Evolutionary conservation across 2,797 vertebrate genomes (phyloP).

Genomic region (Nannoperca australis): DNA sequence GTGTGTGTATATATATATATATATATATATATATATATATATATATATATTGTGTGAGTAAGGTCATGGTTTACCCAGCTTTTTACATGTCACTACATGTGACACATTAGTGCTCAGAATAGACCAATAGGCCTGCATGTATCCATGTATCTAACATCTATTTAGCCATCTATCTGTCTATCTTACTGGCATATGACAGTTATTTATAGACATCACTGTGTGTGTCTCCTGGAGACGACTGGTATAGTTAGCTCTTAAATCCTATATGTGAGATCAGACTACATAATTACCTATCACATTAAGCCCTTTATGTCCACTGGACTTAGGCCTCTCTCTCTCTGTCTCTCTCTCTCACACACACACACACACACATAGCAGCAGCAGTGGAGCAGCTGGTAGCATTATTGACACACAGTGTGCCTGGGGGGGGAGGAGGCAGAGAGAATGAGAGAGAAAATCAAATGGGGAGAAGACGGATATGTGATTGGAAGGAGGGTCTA

Average conservation of each 20-base stretch:
- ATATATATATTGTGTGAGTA: slow-evolving; percentile 1
- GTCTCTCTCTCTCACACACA: slow-evolving; percentile 18
- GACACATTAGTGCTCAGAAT: slow-evolving; percentile 29
- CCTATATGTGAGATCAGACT: slow-evolving; percentile 86
- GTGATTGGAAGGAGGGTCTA: slow-evolving; percentile 71
- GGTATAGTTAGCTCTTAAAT: slow-evolving; percentile 86
- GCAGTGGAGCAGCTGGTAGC: slow-evolving; percentile 83
- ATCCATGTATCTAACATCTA: slow-evolving; percentile 71
- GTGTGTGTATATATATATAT: too few relatives aligned
- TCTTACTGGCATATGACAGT: slow-evolving; percentile 69
- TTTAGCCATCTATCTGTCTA: slow-evolving; percentile 69
- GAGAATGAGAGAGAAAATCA: slow-evolving; percentile 58
- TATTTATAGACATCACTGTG: slow-evolving; percentile 82
- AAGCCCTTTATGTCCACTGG: slow-evolving; percentile 84
- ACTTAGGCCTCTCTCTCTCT: slow-evolving; percentile 67
- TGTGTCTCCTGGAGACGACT: slow-evolving; percentile 76
- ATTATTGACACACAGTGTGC: slow-evolving; percentile 81
- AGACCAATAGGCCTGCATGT: slow-evolving; percentile 43
- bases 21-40: too few relatives aligned
- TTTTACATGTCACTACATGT: slow-evolving; percentile 39
- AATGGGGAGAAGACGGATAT: slow-evolving; percentile 68
- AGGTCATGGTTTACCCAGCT: neutral
- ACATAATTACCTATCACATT: slow-evolving; percentile 87
- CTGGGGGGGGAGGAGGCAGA: slow-evolving; percentile 43
- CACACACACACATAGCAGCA: slow-evolving; percentile 49